These are phyloP conservation scores for Tenualosa thibaudeaui DNA, from an alignment of 2,797 vertebrate species.

Conservation along the genomic window DNA sequence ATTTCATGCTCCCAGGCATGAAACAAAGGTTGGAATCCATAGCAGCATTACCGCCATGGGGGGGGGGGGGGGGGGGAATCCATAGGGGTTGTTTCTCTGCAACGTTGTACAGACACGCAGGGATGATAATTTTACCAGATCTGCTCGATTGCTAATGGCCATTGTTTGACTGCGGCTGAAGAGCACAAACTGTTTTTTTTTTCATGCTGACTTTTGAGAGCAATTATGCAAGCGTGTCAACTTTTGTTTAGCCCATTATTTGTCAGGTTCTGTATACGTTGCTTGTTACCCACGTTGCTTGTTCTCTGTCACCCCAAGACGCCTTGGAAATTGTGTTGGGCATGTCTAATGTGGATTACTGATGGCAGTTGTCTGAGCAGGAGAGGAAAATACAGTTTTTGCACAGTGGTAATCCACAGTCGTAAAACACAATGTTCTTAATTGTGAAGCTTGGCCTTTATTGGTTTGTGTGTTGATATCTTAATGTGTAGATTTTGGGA, in stretches of 20 bases:
- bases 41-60: conserved; percentile 72
- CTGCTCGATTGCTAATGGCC: neutral
- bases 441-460: neutral
- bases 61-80: neutral
- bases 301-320: conserved; percentile 10
- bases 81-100: neutral
- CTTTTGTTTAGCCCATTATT: conserved; percentile 41
- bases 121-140: neutral
- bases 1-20: conserved; percentile 76
- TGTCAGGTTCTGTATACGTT: conserved; percentile 19
- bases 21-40: conserved; percentile 81
- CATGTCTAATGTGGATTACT: conserved; percentile 55
- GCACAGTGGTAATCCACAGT: conserved; percentile 54
- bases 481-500: neutral
- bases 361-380: conserved; percentile 49
- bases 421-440: neutral
- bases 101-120: neutral
- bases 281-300: conserved; percentile 25
- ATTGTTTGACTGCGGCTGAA: neutral
- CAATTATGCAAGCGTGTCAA: conserved; percentile 42
- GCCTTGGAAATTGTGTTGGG: conserved; percentile 27
- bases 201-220: neutral
- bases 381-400: conserved; percentile 42
- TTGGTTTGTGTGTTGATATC: neutral
- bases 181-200: neutral